Conservation (phyloP, 1,140 invertebrate species). For the Drosophila sucinea region DNA sequence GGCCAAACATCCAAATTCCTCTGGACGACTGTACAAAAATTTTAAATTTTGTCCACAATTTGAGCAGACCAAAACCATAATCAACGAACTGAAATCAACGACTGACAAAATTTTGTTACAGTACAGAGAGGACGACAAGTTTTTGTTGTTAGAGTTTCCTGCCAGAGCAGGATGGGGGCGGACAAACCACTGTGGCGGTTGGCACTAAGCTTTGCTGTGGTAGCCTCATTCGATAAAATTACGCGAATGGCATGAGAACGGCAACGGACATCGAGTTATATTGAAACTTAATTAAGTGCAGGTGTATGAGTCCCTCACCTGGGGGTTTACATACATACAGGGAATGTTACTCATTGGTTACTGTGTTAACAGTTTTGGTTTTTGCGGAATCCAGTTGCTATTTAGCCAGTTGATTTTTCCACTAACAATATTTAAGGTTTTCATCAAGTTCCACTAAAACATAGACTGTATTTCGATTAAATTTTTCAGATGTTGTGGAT, state of each 20-base stretch:
- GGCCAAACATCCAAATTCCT: conserved; percentile 21
- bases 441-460: not conserved
- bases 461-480: too few species aligned
- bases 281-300: conserved; percentile 76
- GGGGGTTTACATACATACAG: not conserved
- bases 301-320: conserved; percentile 19
- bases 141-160: not conserved
- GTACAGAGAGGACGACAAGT: not conserved
- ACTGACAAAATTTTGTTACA: conserved; percentile 43
- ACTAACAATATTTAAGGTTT: not conserved
- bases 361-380: conserved; percentile 54
- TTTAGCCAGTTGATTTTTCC: conserved; percentile 35
- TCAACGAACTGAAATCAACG: conserved; percentile 63
- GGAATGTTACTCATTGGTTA: conserved; percentile 36
- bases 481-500: too few species aligned
- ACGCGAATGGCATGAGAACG: conserved; percentile 11
- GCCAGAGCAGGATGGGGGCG: not conserved
- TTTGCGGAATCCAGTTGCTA: conserved; percentile 27
- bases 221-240: conserved; percentile 37
- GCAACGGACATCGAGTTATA: conserved; percentile 35
- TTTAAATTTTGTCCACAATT: conserved; percentile 57
- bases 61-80: conserved; percentile 42
- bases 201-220: conserved; percentile 65
- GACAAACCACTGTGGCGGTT: conserved; percentile 64
- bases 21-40: conserved; percentile 34